Evolutionary conservation across 1,140 invertebrate species (phyloP), one percentile per base, ranked within the genome.

Genomic region (Drosophila subobscura): DNA sequence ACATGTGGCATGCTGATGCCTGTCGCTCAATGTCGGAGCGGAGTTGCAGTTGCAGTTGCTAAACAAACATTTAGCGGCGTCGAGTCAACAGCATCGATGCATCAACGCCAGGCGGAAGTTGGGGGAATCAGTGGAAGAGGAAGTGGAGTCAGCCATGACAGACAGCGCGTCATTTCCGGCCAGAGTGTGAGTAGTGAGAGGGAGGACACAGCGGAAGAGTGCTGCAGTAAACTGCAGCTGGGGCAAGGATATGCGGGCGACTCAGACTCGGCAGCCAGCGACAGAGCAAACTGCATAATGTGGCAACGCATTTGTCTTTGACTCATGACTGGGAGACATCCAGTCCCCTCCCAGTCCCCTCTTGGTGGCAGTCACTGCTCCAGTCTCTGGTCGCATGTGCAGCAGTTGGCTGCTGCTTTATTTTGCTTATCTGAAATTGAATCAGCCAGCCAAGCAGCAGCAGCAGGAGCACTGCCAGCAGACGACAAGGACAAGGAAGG

Each of bases 391-490:
- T 76, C 66, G 79, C 79, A 84, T 84, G 79, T 85, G 80, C 78
- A 51, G 42, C 59, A 51, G 59, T 60, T 61, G 66, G 64, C 47
- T 70, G 70, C 72, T 85, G 81, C 81, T 88, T 86, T 86, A 88
- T 86, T 86, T 88, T 88, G 77, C 84, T 88, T 88, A 88, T 88
- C 83, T 89, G 71, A 88, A 88, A 88, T 88, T 88, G 84, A 88
- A 88, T 88, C 83, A 78, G 77, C 59, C 81, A 86, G 66, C 77
- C 83, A 81, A 88, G 81, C 77, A 37, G 33, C 33, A 37, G 33
- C 8, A 33, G 29, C 29, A 33, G 27, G 6, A 29, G 29, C 7
- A 33, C 6, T 29, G 27, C 8, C 10, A 37, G 33, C 33, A 37
- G 68, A 27, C 33, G 54, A 59, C 54, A 44, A 27, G 59, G 72